Evolutionary conservation across 2,113 vertebrate species (phyloP).

Genomic region (Lophotis ruficrista): DNA sequence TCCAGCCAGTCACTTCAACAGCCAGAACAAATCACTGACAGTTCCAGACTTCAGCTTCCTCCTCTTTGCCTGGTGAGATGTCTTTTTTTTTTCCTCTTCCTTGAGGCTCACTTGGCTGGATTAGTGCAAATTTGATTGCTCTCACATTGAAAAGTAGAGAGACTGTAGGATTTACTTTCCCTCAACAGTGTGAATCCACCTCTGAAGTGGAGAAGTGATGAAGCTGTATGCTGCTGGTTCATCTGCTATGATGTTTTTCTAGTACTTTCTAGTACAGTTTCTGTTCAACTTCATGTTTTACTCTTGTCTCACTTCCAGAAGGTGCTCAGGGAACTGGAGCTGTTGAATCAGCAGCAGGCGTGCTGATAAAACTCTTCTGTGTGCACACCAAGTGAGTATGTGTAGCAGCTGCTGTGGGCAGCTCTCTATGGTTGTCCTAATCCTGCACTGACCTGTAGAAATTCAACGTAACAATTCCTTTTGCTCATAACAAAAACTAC

Average conservation of each 20-base stretch:
- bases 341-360: conserved; percentile 87
- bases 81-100: neutral
- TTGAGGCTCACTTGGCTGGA: neutral
- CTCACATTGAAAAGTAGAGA: neutral
- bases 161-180: neutral
- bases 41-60: neutral
- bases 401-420: neutral
- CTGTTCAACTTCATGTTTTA: neutral
- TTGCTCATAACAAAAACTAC: neutral
- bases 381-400: conserved; percentile 95
- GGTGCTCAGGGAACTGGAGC: conserved; percentile 83
- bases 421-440: neutral
- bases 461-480: neutral
- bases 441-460: neutral
- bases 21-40: neutral
- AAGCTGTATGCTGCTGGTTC: neutral
- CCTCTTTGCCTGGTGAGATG: neutral
- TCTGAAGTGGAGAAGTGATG: neutral
- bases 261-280: neutral
- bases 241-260: neutral
- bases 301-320: conserved; percentile 76
- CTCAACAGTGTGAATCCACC: neutral
- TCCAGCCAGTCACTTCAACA: neutral
- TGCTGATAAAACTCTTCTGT: conserved; percentile 97
- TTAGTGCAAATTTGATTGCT: neutral